phyloP scores from a whole-genome alignment of 1,140 invertebrate genomes.

The Drosophila malerkotliana region DNA sequence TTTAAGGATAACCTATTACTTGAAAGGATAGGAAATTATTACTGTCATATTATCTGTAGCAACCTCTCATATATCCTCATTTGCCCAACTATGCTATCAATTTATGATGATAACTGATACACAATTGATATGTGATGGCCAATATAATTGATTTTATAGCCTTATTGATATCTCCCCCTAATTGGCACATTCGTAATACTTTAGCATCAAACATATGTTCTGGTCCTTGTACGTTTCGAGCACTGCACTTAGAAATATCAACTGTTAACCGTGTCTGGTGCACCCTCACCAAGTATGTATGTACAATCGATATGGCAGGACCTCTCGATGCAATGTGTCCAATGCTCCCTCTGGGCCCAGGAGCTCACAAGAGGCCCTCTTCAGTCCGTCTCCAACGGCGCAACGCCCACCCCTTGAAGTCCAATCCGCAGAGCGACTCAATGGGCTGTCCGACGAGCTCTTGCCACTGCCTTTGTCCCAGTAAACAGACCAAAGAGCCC shows the following conservation, averaged over 20 bases:
- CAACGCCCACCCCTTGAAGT: slow-evolving; percentile 21
- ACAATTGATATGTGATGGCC: background rate
- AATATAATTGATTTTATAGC: background rate
- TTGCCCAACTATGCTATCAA: background rate
- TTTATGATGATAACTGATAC: background rate
- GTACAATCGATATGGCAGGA: slow-evolving; percentile 40
- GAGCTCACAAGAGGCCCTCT: slow-evolving; percentile 29
- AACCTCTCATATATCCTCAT: too few relatives aligned
- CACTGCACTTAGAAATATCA: slow-evolving; percentile 33
- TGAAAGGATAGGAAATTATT: too few relatives aligned
- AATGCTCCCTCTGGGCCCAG: slow-evolving; percentile 28
- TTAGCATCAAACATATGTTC: slow-evolving; percentile 25
- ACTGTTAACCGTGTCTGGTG: slow-evolving; percentile 28
- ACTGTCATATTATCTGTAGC: too few relatives aligned
- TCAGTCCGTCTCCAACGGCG: slow-evolving; percentile 1
- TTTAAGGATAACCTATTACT: too few relatives aligned
- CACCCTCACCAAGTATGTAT: background rate
- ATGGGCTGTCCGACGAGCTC: slow-evolving; percentile 68
- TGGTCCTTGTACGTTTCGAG: slow-evolving; percentile 10
- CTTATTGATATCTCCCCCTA: background rate
- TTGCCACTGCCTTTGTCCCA: slow-evolving; percentile 68
- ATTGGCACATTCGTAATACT: slow-evolving; percentile 26
- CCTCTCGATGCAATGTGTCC: slow-evolving; percentile 53
- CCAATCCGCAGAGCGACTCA: slow-evolving; percentile 54
- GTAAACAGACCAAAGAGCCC: slow-evolving; percentile 67